These are phyloP conservation scores for Meteorus colon DNA, from an alignment of 2,888 invertebrate genomes.

Conservation along the genomic window DNA sequence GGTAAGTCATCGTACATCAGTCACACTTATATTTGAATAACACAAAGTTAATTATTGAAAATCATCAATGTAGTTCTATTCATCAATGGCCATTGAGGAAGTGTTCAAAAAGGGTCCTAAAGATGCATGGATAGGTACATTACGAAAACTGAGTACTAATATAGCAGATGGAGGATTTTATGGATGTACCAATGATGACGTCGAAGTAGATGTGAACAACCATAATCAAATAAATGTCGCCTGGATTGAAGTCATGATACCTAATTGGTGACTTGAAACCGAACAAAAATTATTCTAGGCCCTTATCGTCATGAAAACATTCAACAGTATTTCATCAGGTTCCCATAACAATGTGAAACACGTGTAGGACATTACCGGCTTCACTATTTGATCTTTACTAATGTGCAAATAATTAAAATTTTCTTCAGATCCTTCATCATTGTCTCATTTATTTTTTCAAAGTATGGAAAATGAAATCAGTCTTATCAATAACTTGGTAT, in stretches of 20 bases:
- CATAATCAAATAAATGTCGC: slow-evolving; percentile 8
- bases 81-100: neutral
- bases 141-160: neutral
- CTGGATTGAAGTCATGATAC: neutral
- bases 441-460: too few species aligned
- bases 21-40: neutral
- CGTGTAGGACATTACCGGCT: too few species aligned
- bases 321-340: too few species aligned
- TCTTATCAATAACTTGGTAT: too few species aligned
- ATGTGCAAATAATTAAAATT: too few species aligned
- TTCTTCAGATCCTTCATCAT: too few species aligned
- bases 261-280: neutral
- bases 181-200: slow-evolving; percentile 2
- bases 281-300: neutral
- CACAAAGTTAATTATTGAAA: neutral
- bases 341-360: too few species aligned
- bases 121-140: neutral
- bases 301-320: too few species aligned
- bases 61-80: neutral
- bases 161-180: slow-evolving; percentile 14
- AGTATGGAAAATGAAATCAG: too few species aligned
- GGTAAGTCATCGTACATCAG: neutral
- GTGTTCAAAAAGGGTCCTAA: too few species aligned
- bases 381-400: too few species aligned
- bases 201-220: neutral